Evolutionary conservation across 2,888 invertebrate genomes (phyloP).

Genomic region (Alitta virens): DNA sequence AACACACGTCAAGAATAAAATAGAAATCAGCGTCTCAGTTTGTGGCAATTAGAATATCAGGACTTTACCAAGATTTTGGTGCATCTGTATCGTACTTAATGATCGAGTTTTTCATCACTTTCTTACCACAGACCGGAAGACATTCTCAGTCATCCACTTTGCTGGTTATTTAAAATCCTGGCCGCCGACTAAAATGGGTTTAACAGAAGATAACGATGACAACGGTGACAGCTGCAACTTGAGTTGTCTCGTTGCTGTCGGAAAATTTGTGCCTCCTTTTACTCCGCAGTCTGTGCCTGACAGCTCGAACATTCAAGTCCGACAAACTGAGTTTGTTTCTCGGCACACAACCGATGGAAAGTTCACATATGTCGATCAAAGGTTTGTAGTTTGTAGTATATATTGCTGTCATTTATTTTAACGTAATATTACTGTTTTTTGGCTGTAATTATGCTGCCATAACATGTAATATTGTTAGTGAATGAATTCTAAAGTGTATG

Average conservation of each 20-base stretch:
- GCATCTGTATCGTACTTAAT: too few species aligned
- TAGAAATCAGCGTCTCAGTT: too few species aligned
- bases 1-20: too few species aligned
- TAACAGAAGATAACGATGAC: conserved; percentile 71
- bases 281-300: conserved; percentile 35
- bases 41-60: too few species aligned
- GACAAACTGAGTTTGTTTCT: conserved; percentile 67
- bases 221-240: conserved; percentile 68
- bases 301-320: conserved; percentile 33
- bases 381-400: too few species aligned
- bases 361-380: conserved; percentile 88
- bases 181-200: conserved; percentile 75
- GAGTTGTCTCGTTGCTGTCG: conserved; percentile 86
- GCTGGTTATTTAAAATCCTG: conserved; percentile 91
- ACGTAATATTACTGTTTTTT: too few species aligned
- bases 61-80: too few species aligned
- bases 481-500: too few species aligned
- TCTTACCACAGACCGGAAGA: conserved; percentile 72
- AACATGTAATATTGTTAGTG: too few species aligned
- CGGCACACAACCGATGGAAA: conserved; percentile 87
- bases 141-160: conserved; percentile 83
- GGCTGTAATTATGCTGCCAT: too few species aligned
- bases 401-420: too few species aligned
- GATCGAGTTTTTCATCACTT: too few species aligned
- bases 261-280: conserved; percentile 69